Evolutionary conservation across 1,140 invertebrate genomes (phyloP).

Genomic region (Drosophila santomea): DNA sequence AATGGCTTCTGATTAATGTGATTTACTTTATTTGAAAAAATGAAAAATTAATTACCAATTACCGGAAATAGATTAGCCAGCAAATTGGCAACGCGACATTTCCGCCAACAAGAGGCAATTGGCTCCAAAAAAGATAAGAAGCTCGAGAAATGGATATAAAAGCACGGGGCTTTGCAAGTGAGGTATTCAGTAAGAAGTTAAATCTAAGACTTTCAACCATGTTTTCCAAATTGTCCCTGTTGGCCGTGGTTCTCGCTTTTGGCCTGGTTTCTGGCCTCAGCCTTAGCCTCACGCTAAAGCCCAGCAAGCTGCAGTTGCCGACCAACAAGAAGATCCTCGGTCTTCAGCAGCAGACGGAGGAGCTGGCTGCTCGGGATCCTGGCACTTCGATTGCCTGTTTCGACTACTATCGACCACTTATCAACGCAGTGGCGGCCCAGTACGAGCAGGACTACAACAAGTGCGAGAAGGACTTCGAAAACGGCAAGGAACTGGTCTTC

Average conservation of each 20-base stretch:
- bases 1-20: not conserved
- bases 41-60: not conserved
- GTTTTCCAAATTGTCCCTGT: conserved; percentile 18
- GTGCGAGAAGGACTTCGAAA: not conserved
- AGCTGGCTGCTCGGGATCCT: conserved; percentile 32
- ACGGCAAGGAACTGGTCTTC: not conserved
- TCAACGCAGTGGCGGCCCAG: conserved; percentile 14
- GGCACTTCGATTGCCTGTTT: conserved; percentile 24
- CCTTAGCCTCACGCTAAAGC: not conserved
- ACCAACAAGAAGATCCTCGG: conserved; percentile 23
- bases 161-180: not conserved
- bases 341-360: conserved; percentile 41
- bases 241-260: conserved; percentile 34
- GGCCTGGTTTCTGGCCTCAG: conserved; percentile 27
- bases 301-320: conserved; percentile 24
- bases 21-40: not conserved
- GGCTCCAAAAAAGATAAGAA: not conserved
- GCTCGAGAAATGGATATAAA: conserved; percentile 36
- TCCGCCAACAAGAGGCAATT: conserved; percentile 29
- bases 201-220: conserved; percentile 16
- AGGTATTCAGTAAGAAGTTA: conserved; percentile 19
- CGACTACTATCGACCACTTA: conserved; percentile 28
- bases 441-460: conserved; percentile 23
- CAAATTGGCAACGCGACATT: not conserved
- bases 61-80: conserved; percentile 15